Evolutionary conservation across 2,113 vertebrate species (phyloP), one percentile per base, ranked within the genome.

Genomic region (Perca fluviatilis): DNA sequence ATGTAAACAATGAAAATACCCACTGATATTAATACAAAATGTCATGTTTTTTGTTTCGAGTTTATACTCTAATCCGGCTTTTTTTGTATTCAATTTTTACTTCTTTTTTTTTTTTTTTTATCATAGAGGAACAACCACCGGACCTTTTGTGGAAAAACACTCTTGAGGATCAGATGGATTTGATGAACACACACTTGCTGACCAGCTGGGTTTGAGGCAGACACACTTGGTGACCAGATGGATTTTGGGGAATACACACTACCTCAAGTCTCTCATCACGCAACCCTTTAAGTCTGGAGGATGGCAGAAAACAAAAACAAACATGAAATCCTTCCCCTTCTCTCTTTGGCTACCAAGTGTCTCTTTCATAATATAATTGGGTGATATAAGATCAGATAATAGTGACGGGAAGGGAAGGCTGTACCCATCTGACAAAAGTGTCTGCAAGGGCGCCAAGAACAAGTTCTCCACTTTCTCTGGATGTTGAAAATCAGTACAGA

Each of bases 401-500:
- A 79, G 78, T 53, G 68, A 76, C n/a, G 71, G 86, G 56, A 63
- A 88, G 66, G 69, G 79, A 77, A 72, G 80, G 65, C 63, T 82
- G 81, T 86, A 77, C 60, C 64, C 79, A 46, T 84, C 64, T 33
- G 80, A 85, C 73, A 79, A 77, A 64, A 68, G 68, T 72, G 78
- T 74, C 62, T 79, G 70, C 77, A 10, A 63, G 70, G 46, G 30
- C 1, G 89, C 92, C 86, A 92, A 88, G 83, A 91, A 85, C 47
- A 51, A 46, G 70, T 83, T 83, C 91, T 89, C 77, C 3, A 86
- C 81, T 84, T 78, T 86, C 65, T 76, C 83, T 91, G 86, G 88
- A 90, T 92, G 86, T 90, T 85, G 75, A 89, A 85, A 92, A 90
- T 80, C 77, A 30, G 77, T 91, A 83, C 89, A 91, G 93, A 93